phyloP scores from a whole-genome alignment of 2,888 invertebrate genomes.

The Buathra laborator region DNA sequence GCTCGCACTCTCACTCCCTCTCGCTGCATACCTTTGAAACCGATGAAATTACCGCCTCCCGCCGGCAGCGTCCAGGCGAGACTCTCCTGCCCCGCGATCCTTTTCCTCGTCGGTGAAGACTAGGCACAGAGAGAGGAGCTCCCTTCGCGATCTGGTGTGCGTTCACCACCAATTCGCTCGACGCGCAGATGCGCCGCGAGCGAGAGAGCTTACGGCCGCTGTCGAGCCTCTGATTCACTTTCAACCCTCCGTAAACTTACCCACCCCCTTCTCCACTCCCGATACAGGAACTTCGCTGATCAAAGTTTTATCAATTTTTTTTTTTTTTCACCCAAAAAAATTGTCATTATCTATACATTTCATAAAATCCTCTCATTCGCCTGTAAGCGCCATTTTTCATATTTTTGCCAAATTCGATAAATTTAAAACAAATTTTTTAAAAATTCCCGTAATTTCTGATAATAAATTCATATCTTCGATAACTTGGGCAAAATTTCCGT shows the following conservation, averaged over 20 bases:
- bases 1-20: not conserved
- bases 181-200: slow-evolving; percentile 11
- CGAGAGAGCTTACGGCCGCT: slow-evolving; percentile 32
- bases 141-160: slow-evolving; percentile 18
- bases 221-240: slow-evolving; percentile 20
- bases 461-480: not conserved
- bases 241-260: not conserved
- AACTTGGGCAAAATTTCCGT: not conserved
- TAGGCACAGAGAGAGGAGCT: not conserved
- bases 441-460: not conserved
- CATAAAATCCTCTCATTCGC: not conserved
- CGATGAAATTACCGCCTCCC: slow-evolving; percentile 40
- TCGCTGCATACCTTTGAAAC: slow-evolving; percentile 35
- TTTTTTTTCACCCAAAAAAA: not conserved
- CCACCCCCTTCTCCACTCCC: not conserved
- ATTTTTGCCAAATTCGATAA: not conserved
- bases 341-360: not conserved
- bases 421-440: too few species aligned
- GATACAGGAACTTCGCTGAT: not conserved
- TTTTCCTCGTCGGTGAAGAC: not conserved
- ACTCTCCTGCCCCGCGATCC: slow-evolving; percentile 14
- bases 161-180: slow-evolving; percentile 25
- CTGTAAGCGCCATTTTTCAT: not conserved
- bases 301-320: not conserved
- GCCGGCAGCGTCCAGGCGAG: slow-evolving; percentile 9